These are phyloP conservation scores for Corythornis leucogaster DNA, from an alignment of 2,797 vertebrate genomes.

Conservation along the genomic window DNA sequence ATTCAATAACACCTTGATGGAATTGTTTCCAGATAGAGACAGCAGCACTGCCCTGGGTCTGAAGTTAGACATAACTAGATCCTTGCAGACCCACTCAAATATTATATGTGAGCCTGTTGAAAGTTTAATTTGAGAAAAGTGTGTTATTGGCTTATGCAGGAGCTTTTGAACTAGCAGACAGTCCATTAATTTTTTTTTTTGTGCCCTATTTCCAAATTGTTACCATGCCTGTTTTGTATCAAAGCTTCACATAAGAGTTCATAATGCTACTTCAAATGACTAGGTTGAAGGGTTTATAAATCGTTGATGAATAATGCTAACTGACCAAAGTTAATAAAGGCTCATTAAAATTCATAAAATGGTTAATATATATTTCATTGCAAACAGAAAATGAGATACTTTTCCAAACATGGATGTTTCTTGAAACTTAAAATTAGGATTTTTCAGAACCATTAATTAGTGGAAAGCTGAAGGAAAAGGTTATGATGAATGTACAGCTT, in stretches of 20 bases:
- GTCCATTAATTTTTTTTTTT: background rate
- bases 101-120: slow-evolving; percentile 12
- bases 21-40: background rate
- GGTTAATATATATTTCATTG: slow-evolving; percentile 55
- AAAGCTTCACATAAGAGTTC: slow-evolving; percentile 37
- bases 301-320: slow-evolving; percentile 54
- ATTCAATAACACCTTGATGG: background rate
- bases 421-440: slow-evolving; percentile 42
- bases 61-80: background rate
- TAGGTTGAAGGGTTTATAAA: slow-evolving; percentile 61
- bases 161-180: slow-evolving; percentile 10
- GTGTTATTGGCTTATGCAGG: slow-evolving; percentile 9
- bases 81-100: background rate
- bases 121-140: slow-evolving; percentile 72
- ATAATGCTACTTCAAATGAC: slow-evolving; percentile 42
- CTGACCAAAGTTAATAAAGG: slow-evolving; percentile 56
- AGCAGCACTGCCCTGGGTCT: background rate
- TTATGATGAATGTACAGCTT: background rate
- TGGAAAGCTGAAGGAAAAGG: slow-evolving; percentile 19
- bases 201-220: background rate
- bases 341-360: slow-evolving; percentile 67
- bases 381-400: slow-evolving; percentile 43
- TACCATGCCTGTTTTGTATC: slow-evolving; percentile 12
- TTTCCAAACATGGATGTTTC: slow-evolving; percentile 42
- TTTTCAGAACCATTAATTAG: slow-evolving; percentile 50